A percentile compares a stretch with the other conserved stretches of the same genome.
Conservation (phyloP, 2,113 vertebrate species). For the Pseudopipra pipra region DNA sequence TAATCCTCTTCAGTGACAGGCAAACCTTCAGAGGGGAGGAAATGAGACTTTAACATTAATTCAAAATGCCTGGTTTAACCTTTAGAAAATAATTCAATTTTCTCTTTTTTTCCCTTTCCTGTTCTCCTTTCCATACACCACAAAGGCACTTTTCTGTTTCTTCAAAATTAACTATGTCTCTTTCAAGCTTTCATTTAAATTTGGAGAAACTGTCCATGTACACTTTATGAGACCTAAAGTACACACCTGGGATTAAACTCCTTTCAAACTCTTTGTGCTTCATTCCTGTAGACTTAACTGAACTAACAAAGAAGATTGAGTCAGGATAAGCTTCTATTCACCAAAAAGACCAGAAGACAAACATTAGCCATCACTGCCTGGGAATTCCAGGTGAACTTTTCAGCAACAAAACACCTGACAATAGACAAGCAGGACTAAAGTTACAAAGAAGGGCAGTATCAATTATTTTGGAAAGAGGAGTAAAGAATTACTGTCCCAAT, state of each 20-base stretch:
- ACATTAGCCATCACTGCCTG: not conserved
- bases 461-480: not conserved
- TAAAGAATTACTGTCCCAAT: not conserved
- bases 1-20: conserved; percentile 33
- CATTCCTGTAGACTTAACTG: not conserved
- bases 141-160: not conserved
- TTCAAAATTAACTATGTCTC: not conserved
- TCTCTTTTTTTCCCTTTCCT: not conserved
- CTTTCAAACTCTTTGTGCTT: not conserved
- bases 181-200: conserved; percentile 20
- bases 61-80: conserved; percentile 50
- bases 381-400: not conserved
- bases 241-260: not conserved
- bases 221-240: not conserved
- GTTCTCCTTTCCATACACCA: not conserved
- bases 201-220: not conserved
- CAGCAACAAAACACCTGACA: not conserved
- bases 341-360: not conserved
- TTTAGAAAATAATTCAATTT: conserved; percentile 50
- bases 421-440: not conserved
- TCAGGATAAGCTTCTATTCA: not conserved
- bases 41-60: conserved; percentile 51
- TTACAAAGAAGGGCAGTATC: not conserved
- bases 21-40: not conserved
- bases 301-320: not conserved